A percentile compares a stretch with the other conserved stretches of the same genome.
These are phyloP conservation scores for Naso thynnoides DNA, from an alignment of 2,797 vertebrate genomes.

Conservation along the genomic window DNA sequence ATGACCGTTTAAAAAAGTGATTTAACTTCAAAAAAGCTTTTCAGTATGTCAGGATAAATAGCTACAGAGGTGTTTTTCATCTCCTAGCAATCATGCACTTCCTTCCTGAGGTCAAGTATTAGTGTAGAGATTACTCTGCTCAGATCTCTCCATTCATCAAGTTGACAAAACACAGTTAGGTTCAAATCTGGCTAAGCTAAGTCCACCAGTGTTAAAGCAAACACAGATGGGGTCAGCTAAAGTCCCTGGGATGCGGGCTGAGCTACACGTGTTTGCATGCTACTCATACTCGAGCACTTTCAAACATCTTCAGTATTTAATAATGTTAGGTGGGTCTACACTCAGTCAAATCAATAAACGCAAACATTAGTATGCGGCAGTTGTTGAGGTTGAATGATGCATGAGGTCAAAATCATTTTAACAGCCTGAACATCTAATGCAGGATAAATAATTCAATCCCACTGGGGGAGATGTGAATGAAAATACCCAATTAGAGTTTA, in stretches of 20 bases:
- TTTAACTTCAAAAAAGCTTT: not conserved
- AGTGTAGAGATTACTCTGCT: not conserved
- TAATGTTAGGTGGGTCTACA: not conserved
- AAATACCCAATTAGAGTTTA: slow-evolving; percentile 16
- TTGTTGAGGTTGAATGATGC: slow-evolving; percentile 4
- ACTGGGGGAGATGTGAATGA: slow-evolving; percentile 12
- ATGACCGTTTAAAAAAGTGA: not conserved
- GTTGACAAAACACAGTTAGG: slow-evolving; percentile 31
- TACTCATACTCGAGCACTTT: not conserved
- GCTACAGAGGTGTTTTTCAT: not conserved
- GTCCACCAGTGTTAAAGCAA: slow-evolving; percentile 8
- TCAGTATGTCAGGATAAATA: not conserved
- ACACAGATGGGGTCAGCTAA: slow-evolving; percentile 27
- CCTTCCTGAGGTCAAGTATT: not conserved
- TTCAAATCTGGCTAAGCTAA: not conserved
- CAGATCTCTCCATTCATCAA: slow-evolving; percentile 29
- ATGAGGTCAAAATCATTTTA: slow-evolving; percentile 1
- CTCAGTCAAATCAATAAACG: not conserved
- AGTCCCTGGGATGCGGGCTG: not conserved
- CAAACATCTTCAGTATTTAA: not conserved
- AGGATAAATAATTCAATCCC: slow-evolving; percentile 22
- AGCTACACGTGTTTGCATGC: not conserved
- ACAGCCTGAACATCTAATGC: not conserved
- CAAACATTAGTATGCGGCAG: slow-evolving; percentile 20
- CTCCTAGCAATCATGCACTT: not conserved